phyloP scores from a whole-genome alignment of 1,140 invertebrate genomes.

The Formica exsecta region DNA sequence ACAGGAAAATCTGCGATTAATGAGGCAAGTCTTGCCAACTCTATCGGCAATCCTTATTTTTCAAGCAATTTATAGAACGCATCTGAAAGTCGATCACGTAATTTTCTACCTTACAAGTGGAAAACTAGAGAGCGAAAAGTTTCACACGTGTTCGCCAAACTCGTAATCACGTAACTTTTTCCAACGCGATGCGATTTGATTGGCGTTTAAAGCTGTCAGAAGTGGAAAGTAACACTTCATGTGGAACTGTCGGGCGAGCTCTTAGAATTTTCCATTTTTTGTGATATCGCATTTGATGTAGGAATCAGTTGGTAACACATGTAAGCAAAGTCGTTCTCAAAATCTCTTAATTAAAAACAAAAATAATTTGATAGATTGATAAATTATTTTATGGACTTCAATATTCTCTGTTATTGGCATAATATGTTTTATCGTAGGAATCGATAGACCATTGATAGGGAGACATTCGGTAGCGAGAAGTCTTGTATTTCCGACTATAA shows the following conservation, averaged over 20 bases:
- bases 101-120: constrained; percentile 29
- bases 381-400: neutral
- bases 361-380: neutral
- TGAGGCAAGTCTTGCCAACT: neutral
- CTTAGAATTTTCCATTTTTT: constrained; percentile 22
- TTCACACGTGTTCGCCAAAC: constrained; percentile 30
- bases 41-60: constrained; percentile 26
- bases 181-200: constrained; percentile 25
- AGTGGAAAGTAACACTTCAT: constrained; percentile 40
- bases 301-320: constrained; percentile 1
- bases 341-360: constrained; percentile 7
- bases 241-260: neutral
- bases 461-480: neutral
- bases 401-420: neutral
- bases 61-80: neutral
- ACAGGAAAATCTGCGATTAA: constrained; percentile 4
- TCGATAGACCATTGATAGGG: neutral
- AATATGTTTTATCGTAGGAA: neutral
- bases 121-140: constrained; percentile 34
- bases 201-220: constrained; percentile 41
- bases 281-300: neutral
- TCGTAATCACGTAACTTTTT: constrained; percentile 47
- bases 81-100: constrained; percentile 31
- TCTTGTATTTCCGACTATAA: neutral
- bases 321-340: neutral